Conservation (phyloP, 2,888 invertebrate genomes). For the Stegophylla sp. region DNA sequence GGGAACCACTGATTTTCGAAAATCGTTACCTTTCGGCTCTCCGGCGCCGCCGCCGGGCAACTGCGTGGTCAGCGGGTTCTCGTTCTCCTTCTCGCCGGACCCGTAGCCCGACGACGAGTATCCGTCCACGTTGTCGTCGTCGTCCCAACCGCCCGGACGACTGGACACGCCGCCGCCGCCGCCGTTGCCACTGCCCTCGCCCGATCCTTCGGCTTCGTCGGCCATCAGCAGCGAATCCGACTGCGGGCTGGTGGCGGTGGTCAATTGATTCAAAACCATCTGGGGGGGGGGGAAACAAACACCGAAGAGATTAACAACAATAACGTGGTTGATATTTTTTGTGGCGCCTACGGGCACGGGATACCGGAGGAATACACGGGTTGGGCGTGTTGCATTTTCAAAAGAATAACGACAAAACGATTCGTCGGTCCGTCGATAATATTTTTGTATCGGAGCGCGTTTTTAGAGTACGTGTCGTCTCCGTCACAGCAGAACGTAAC, state of each 20-base stretch:
- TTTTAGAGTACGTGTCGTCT: too few species aligned
- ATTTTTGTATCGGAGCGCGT: too few species aligned
- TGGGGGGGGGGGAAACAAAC: conserved; percentile 50
- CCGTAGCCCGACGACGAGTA: conserved; percentile 60
- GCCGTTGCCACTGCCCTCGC: conserved; percentile 66
- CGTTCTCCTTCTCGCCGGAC: too few species aligned
- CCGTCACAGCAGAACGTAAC: too few species aligned
- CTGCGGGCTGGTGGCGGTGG: conserved; percentile 62
- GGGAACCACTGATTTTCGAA: too few species aligned
- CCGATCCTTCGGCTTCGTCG: conserved; percentile 64
- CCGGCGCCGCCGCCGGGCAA: not conserved
- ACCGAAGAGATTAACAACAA: too few species aligned
- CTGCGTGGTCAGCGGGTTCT: conserved; percentile 36
- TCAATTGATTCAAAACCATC: conserved; percentile 63
- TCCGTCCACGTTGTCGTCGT: conserved; percentile 66
- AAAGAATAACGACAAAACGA: too few species aligned
- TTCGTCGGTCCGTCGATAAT: too few species aligned
- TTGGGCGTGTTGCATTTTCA: too few species aligned
- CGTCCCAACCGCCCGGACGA: conserved; percentile 65
- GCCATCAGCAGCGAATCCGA: conserved; percentile 62
- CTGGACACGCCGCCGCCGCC: conserved; percentile 68
- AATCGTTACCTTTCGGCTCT: conserved; percentile 11
- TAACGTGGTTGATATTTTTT: too few species aligned
- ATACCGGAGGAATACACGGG: too few species aligned
- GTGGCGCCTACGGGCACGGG: too few species aligned